Evolutionary conservation across 2,113 vertebrate species (phyloP).

Genomic region (Nyctibius bracteatus): DNA sequence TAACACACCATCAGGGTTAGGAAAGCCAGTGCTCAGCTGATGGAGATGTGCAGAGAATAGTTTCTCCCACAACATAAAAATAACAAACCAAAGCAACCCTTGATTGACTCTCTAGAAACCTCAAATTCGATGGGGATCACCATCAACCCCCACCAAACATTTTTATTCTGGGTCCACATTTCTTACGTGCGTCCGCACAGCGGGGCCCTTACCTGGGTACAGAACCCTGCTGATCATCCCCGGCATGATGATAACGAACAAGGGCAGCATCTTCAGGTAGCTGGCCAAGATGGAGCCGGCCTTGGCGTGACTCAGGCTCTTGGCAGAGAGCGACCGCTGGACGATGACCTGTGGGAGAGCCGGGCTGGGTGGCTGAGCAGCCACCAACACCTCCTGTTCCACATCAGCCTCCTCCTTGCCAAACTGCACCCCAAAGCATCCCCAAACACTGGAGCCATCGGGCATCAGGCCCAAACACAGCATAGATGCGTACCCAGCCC

Average conservation of each 20-base stretch:
- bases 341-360: conserved; percentile 82
- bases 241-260: conserved; percentile 87
- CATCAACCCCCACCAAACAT: background rate
- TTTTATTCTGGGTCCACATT: background rate
- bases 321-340: conserved; percentile 87
- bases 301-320: conserved; percentile 88
- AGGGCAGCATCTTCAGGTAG: conserved; percentile 90
- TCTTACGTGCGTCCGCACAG: fast-evolving
- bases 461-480: fast-evolving
- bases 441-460: background rate
- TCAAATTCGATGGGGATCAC: background rate
- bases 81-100: background rate
- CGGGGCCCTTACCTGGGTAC: conserved; percentile 81
- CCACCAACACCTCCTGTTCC: background rate
- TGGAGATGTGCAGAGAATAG: background rate
- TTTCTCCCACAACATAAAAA: background rate
- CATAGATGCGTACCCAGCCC: fast-evolving
- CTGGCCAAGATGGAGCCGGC: conserved; percentile 87
- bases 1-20: background rate
- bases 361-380: background rate
- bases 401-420: background rate
- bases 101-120: background rate
- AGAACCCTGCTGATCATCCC: conserved; percentile 93
- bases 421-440: background rate
- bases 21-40: background rate